Percentiles rank a stretch among this genome's conserved stretches.
These are phyloP conservation scores for Acestrorhynchus altus DNA, from an alignment of 2,797 vertebrate genomes.

Conservation along the genomic window DNA sequence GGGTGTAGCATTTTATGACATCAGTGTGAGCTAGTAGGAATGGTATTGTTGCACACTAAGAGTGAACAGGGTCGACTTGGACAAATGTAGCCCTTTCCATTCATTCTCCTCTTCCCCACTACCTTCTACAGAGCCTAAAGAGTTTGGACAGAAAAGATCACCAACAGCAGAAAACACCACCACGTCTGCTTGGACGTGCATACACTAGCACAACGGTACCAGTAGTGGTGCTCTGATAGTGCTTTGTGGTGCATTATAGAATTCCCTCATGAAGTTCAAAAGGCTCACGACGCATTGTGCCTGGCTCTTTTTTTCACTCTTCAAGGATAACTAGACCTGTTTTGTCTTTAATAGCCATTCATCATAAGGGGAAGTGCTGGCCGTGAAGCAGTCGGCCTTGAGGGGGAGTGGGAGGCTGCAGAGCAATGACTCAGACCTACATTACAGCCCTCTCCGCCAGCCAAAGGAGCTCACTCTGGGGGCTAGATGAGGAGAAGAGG, in stretches of 20 bases:
- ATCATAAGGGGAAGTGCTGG: conserved; percentile 30
- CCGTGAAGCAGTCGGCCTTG: conserved; percentile 33
- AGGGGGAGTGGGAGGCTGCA: conserved; percentile 36
- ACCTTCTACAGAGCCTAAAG: conserved; percentile 17
- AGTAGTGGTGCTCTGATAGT: conserved; percentile 14
- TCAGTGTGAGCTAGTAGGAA: not conserved
- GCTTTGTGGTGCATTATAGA: conserved; percentile 10
- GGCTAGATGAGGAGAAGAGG: not conserved
- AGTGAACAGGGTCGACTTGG: conserved; percentile 16
- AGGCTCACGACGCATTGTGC: not conserved
- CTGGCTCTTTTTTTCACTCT: not conserved
- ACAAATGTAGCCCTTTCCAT: conserved; percentile 23
- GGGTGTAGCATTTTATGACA: not conserved
- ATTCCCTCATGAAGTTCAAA: conserved; percentile 7
- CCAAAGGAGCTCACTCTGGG: conserved; percentile 6
- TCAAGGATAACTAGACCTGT: conserved; percentile 28
- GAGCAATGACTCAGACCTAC: conserved; percentile 36
- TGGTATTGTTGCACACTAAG: not conserved
- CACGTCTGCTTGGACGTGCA: not conserved
- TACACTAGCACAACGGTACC: not conserved
- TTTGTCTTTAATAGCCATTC: conserved; percentile 26
- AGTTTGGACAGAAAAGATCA: conserved; percentile 11
- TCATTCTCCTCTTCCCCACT: conserved; percentile 38
- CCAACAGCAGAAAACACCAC: conserved; percentile 19
- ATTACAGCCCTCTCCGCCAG: conserved; percentile 10